Evolutionary conservation across 2,888 invertebrate genomes (phyloP), one percentile per base, ranked within the genome.

Genomic region (Trilocha varians): DNA sequence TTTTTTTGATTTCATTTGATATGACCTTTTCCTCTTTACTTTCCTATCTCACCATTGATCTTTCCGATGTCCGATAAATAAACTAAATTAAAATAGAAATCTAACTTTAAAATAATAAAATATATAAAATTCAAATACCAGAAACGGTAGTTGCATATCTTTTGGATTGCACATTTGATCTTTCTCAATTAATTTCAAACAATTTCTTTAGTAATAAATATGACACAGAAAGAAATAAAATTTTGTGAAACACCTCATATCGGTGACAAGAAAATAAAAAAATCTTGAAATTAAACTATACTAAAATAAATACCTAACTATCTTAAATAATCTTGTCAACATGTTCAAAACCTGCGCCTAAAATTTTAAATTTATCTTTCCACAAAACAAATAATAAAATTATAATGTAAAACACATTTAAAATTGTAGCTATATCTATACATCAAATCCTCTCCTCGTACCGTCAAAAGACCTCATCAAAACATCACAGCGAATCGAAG

Each of bases 251-350:
- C 59, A 62, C 65, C 62, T 62, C 55, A 64, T 64, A 62, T 52
- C 54, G 57, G 59, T 63, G 74, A 74, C 71, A 70, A 71, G 65
- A 59, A 61, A 55, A 58, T 48, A 66, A 67, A 64, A 70, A 71
- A 59, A 69, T 65, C 59, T 62, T 65, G 72, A 78, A 79, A 80
- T 78, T 72, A 78, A 66, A 78, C 77, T 85, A 84, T 70, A 65
- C 82, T 85, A 84, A 84, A 85, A 85, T 85, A 85, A 84, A 84
- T 85, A 85, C 82, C 80, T 85, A 85, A 74, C 83, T 84, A 84
- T 76, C 80, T 85, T 84, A 85, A 85, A 85, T 84, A 84, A 82
- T 75, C 79, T 72, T 78, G 72, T 83, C 78, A 82, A 83, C 79
- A 77, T 76, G 71, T 77, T 79, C 76, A 77, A 79, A 83, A 78